Conservation (phyloP, 2,888 invertebrate genomes). For the Drosophila mimica region DNA sequence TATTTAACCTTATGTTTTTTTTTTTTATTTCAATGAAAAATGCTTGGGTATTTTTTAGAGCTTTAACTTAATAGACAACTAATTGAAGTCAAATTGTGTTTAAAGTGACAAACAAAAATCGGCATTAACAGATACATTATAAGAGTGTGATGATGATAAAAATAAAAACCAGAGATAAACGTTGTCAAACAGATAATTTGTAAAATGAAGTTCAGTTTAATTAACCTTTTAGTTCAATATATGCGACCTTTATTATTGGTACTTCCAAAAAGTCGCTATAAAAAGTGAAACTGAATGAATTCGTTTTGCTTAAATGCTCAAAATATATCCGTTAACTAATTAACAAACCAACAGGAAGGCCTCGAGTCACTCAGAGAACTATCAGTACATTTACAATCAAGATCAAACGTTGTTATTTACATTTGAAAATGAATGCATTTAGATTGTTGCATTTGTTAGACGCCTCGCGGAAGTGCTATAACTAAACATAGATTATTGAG, state of each 20-base stretch:
- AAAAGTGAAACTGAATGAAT: background rate
- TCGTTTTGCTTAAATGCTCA: background rate
- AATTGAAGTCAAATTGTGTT: conserved; percentile 18
- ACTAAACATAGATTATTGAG: conserved; percentile 8
- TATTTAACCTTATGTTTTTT: background rate
- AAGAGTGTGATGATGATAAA: background rate
- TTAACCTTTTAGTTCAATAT: background rate
- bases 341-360: conserved; percentile 2
- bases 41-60: conserved; percentile 3
- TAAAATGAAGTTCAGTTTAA: background rate
- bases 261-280: background rate
- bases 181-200: background rate
- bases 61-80: background rate
- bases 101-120: conserved; percentile 20
- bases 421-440: conserved; percentile 14
- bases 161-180: background rate
- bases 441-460: conserved; percentile 12
- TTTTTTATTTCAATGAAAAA: background rate
- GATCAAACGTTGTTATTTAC: conserved; percentile 8
- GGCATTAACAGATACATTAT: background rate
- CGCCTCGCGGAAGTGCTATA: conserved; percentile 36
- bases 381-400: background rate
- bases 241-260: background rate
- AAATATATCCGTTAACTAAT: background rate
- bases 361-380: conserved; percentile 17